Conservation (phyloP, 1,140 invertebrate genomes). For the Scaptomyza graminum region DNA sequence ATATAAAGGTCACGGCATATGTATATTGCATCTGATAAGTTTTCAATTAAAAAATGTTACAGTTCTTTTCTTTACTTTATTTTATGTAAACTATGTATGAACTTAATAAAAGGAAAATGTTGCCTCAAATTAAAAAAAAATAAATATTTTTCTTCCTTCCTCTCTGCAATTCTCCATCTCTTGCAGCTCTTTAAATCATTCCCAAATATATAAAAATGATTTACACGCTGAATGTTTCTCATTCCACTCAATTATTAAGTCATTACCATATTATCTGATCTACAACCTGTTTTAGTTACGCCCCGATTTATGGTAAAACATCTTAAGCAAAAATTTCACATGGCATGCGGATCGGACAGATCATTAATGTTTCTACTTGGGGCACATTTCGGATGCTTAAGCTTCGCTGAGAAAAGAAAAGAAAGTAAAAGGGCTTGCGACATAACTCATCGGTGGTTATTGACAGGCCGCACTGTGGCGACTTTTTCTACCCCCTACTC, state of each 20-base stretch:
- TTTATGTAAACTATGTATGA: no score
- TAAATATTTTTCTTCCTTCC: no score
- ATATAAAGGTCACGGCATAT: no score
- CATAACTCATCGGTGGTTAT: slow-evolving; percentile 68
- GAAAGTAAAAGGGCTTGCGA: slow-evolving; percentile 76
- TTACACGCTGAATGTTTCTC: slow-evolving; percentile 3
- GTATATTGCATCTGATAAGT: no score
- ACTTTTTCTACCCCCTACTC: background rate
- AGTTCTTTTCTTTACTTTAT: no score
- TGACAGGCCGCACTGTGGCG: slow-evolving; percentile 51
- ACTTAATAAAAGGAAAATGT: no score
- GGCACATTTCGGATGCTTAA: slow-evolving; percentile 19
- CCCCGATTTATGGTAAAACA: slow-evolving; percentile 22
- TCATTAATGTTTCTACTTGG: slow-evolving; percentile 41
- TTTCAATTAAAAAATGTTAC: no score
- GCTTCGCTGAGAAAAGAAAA: slow-evolving; percentile 58
- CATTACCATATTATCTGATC: slow-evolving; percentile 51
- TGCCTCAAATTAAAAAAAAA: no score
- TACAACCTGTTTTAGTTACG: slow-evolving; percentile 26
- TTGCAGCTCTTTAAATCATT: background rate
- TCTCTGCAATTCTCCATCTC: no score
- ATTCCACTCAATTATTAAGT: slow-evolving; percentile 69
- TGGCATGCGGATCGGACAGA: slow-evolving; percentile 15
- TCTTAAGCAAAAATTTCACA: slow-evolving; percentile 56
- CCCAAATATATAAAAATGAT: slow-evolving; percentile 1